phyloP scores from a whole-genome alignment of 2,888 invertebrate genomes.

The Marronus borbonicus region DNA sequence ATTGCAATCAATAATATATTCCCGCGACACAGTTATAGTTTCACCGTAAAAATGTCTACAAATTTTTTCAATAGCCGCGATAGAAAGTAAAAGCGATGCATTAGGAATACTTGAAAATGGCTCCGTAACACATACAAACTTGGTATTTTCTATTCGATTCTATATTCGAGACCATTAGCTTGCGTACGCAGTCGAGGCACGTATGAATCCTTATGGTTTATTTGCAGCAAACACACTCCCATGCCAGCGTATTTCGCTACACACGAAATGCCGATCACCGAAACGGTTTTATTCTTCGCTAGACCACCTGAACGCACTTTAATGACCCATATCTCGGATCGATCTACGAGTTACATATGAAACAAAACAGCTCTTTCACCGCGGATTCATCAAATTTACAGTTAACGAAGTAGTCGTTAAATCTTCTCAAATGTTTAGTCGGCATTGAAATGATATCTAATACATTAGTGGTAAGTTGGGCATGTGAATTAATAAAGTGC shows the following conservation, averaged over 20 bases:
- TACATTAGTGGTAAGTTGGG: background rate
- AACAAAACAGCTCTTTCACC: background rate
- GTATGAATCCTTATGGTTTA: slow-evolving; percentile 19
- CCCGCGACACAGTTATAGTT: slow-evolving; percentile 23
- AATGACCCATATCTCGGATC: slow-evolving; percentile 15
- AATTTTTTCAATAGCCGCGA: slow-evolving; percentile 30
- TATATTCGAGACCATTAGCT: slow-evolving; percentile 18
- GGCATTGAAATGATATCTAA: background rate
- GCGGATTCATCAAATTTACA: background rate
- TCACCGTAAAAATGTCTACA: slow-evolving; percentile 38
- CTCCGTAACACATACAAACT: slow-evolving; percentile 11
- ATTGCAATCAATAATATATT: background rate
- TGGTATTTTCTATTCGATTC: slow-evolving; percentile 13
- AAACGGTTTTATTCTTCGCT: slow-evolving; percentile 7
- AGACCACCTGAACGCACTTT: background rate
- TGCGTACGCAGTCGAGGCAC: slow-evolving; percentile 15
- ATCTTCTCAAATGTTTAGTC: background rate
- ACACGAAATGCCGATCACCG: background rate
- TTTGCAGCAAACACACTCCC: slow-evolving; percentile 7
- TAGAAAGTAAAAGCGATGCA: slow-evolving; percentile 43
- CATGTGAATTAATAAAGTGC: background rate
- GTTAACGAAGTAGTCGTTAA: slow-evolving; percentile 22
- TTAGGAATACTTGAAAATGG: slow-evolving; percentile 30
- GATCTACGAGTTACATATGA: background rate
- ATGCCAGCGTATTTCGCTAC: background rate